Conservation (phyloP, 2,113 vertebrate genomes). For the Hiodon tergisus region DNA sequence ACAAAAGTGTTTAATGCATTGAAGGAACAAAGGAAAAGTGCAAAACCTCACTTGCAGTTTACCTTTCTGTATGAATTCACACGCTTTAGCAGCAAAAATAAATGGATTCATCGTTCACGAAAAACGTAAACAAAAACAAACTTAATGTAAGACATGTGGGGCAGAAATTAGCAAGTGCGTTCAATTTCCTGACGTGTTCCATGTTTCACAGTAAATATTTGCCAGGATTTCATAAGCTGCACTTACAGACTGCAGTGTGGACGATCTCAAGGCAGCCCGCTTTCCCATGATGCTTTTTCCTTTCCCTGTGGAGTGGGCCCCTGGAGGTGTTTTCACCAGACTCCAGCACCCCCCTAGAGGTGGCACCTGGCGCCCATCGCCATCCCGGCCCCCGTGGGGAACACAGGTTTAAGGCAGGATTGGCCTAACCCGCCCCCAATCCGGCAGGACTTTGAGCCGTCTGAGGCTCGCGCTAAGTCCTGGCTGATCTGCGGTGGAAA, state of each 20-base stretch:
- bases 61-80: slow-evolving; percentile 25
- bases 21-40: slow-evolving; percentile 63
- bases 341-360: too few relatives aligned
- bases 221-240: too few relatives aligned
- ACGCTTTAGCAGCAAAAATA: slow-evolving; percentile 24
- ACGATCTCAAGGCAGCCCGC: too few relatives aligned
- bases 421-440: not conserved
- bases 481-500: slow-evolving; percentile 63
- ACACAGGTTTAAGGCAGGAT: not conserved
- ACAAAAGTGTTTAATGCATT: slow-evolving; percentile 63
- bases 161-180: not conserved
- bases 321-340: too few relatives aligned
- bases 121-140: not conserved
- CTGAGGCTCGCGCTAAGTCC: slow-evolving; percentile 60
- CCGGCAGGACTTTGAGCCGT: slow-evolving; percentile 17
- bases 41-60: slow-evolving; percentile 47
- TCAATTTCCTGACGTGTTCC: too few relatives aligned
- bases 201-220: too few relatives aligned
- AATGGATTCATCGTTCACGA: not conserved
- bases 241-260: too few relatives aligned
- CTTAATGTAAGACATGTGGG: not conserved
- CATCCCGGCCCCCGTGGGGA: too few relatives aligned
- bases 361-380: too few relatives aligned
- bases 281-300: too few relatives aligned
- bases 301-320: too few relatives aligned